Evolutionary conservation across 2,797 vertebrate species (phyloP).

Genomic region (Odontamblyopus rebecca): DNA sequence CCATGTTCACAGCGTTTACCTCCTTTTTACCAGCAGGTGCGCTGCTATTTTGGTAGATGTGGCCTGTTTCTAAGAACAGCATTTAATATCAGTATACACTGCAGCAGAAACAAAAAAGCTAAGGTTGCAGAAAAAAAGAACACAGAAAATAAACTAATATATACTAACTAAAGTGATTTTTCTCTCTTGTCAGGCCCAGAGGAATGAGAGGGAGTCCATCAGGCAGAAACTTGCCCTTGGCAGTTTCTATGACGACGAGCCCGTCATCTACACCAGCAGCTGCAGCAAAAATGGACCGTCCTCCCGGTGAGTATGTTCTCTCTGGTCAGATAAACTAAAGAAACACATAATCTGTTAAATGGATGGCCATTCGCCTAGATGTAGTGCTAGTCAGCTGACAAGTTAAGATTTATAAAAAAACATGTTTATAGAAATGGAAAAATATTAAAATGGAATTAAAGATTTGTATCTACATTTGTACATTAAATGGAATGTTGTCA

Average conservation of each 20-base stretch:
- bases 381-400: not conserved
- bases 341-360: not conserved
- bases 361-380: not conserved
- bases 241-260: constrained; percentile 98
- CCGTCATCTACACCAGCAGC: constrained; percentile 93
- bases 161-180: constrained; percentile 17
- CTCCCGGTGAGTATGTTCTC: constrained; percentile 82
- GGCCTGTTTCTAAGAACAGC: constrained; percentile 15
- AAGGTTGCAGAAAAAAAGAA: not conserved
- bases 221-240: constrained; percentile 97
- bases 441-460: too few species aligned
- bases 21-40: constrained; percentile 3
- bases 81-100: not conserved
- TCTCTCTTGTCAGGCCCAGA: constrained; percentile 84
- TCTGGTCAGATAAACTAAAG: constrained; percentile 39
- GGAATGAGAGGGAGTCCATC: constrained; percentile 97
- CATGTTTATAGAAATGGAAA: too few species aligned
- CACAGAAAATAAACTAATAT: constrained; percentile 8
- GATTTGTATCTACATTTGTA: too few species aligned
- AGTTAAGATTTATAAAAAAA: not conserved
- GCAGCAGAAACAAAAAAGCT: not conserved
- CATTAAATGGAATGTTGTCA: too few species aligned
- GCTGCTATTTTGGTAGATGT: constrained; percentile 11
- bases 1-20: constrained; percentile 6
- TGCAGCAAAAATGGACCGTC: constrained; percentile 92